Evolutionary conservation across 2,888 invertebrate genomes (phyloP), one percentile per base, ranked within the genome.

Genomic region (Idaea aversata): DNA sequence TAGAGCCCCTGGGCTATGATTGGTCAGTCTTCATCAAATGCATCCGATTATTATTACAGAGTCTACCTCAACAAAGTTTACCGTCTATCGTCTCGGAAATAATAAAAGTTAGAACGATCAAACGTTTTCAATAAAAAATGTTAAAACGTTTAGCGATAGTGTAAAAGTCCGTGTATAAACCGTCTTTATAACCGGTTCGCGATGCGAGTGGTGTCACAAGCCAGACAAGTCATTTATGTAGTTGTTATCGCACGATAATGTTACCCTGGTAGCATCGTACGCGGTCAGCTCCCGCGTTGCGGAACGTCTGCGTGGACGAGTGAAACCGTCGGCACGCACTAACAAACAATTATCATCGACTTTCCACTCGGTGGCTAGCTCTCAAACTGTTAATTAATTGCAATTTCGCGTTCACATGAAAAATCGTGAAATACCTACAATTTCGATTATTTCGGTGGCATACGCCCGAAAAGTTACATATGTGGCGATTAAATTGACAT

Each of bases 251-350:
- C 25, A 62, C 74, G 70, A 83, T 25, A 25, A 25, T 88, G 82
- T 15, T 65, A 67, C 77, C 89, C 88, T 89, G 79, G 89, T 90
- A 86, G 64, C 63, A 78, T 74, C 71, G 65, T 66, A 61, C 59
- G 62, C 66, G 65, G 66, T 65, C 71, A 66, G 72, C 79, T 77
- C 79, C 77, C 78, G 76, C 81, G 73, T 66, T 68, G 72, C 70
- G 72, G 62, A 67, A 72, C 74, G 72, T 76, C 74, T 72, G 75
- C 77, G 25, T 25, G 3, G 25, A 78, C 77, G 74, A 69, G 72
- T 64, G 70, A 70, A 73, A 68, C 70, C 72, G 74, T 72, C 72
- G 70, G 69, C 73, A 75, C 71, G 72, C 72, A 71, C 69, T 67
- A 66, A 66, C 67, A 58, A 72, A 73, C 76, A 72, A 74, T 77